Conservation (phyloP, 2,888 invertebrate genomes). For the Drosophila kambysellisi region DNA sequence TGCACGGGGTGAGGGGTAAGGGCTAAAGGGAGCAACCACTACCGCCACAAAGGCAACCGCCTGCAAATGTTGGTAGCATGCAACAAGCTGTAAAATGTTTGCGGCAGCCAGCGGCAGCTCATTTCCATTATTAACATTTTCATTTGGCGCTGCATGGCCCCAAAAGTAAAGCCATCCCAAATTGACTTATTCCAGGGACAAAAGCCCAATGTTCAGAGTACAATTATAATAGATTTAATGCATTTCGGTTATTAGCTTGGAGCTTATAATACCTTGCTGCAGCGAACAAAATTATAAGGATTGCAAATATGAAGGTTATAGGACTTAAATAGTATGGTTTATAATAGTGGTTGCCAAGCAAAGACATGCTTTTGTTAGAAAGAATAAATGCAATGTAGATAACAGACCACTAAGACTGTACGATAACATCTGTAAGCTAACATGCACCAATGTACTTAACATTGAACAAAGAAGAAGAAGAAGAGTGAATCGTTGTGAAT, state of each 20-base stretch:
- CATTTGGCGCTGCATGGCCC: slow-evolving; percentile 53
- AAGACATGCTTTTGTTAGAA: background rate
- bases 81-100: slow-evolving; percentile 66
- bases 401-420: too few relatives aligned
- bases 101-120: slow-evolving; percentile 48
- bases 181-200: slow-evolving; percentile 45
- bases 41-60: slow-evolving; percentile 22
- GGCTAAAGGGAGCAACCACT: slow-evolving; percentile 6
- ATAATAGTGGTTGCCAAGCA: background rate
- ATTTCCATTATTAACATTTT: slow-evolving; percentile 79
- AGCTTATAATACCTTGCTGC: background rate
- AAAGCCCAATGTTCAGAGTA: slow-evolving; percentile 8
- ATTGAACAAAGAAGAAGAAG: too few relatives aligned
- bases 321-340: background rate
- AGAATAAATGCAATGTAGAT: too few relatives aligned
- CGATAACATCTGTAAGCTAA: too few relatives aligned
- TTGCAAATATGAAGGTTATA: background rate
- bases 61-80: slow-evolving; percentile 42
- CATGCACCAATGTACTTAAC: too few relatives aligned
- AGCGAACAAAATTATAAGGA: background rate
- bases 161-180: slow-evolving; percentile 37
- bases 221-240: slow-evolving; percentile 22
- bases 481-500: too few relatives aligned
- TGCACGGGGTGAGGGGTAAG: background rate
- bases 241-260: slow-evolving; percentile 1